A percentile compares a stretch with the other conserved stretches of the same genome.
phyloP scores from a whole-genome alignment of 1,140 invertebrate genomes.

The Stegodyphus dumicola region DNA sequence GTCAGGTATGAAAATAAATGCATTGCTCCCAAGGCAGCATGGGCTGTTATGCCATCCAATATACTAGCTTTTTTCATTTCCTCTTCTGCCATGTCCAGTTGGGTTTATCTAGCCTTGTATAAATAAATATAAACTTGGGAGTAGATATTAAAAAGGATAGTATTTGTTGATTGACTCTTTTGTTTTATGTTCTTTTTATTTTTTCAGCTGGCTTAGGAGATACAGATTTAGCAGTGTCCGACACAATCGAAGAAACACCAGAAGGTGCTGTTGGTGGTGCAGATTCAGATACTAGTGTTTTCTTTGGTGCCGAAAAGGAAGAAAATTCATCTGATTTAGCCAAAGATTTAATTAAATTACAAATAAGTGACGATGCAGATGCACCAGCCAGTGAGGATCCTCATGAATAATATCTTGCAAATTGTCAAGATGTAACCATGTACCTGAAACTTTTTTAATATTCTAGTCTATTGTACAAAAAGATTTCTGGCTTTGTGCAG shows the following conservation, averaged over 20 bases:
- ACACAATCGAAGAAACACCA: conserved; percentile 32
- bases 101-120: no score
- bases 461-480: conserved; percentile 48
- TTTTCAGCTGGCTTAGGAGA: background rate
- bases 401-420: background rate
- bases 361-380: background rate
- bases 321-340: background rate
- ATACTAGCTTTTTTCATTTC: no score
- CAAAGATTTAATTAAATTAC: background rate
- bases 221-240: background rate
- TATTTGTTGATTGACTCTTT: no score
- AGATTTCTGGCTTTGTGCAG: conserved; percentile 15
- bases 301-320: background rate
- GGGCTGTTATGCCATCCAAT: no score
- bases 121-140: no score
- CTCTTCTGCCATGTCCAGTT: no score
- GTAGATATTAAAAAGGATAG: no score
- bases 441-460: conserved; percentile 52
- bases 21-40: no score
- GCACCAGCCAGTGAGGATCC: background rate
- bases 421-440: conserved; percentile 5
- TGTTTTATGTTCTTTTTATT: background rate
- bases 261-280: conserved; percentile 42
- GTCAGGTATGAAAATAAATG: no score
- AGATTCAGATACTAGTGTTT: background rate